Base-by-base conservation (phyloP, 2,888 invertebrate species). In the Macaria notata region DNA sequence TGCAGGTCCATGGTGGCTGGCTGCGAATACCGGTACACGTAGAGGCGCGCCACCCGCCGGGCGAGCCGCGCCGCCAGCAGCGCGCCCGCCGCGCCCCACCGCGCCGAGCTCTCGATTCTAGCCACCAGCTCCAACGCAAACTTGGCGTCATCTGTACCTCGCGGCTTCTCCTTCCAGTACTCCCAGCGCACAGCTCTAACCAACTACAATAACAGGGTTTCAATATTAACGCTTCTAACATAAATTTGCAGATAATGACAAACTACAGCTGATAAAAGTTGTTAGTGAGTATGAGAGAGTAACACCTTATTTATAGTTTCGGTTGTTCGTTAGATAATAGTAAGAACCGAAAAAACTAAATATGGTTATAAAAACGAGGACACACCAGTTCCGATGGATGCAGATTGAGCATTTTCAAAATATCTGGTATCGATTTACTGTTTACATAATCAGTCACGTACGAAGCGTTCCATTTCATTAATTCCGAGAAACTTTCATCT, bases 401-500 rank as follows among this genome's bases (percentile, higher is more conserved):
- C 49, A 87, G 66, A 44, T 82, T 78, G 54, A 87, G 79, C 60
- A 78, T 82, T 59, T 82, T 80, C 55, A 95, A 79, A 29, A 93
- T 82, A 68, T 93, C 90, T 0, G 94, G 94, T 66, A 95, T 87
- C 52, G 93, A 83, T 43, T 92, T 92, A 56, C 88, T 83, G 64
- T 93, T 93, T 45, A 93, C 88, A 69, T 93, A 94, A 57, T 93
- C 90, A 54, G 90, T 88, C 41, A 95, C 79, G 49, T 92, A 88
- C 48, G 81, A 70, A 49, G 88, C 87, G 9, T 93, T 93, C 72
- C 93, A 92, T 58, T 92, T 91, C 6, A 92, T 86, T 59, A 95
- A 81, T 65, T 94, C 93, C 51, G 92, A 79, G 92, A 94, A 94
- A 69, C 92, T 88, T 68, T 91, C 93, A 70, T 81, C 89, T 93